Conservation (phyloP, 2,888 invertebrate genomes). For the Idaea aversata region DNA sequence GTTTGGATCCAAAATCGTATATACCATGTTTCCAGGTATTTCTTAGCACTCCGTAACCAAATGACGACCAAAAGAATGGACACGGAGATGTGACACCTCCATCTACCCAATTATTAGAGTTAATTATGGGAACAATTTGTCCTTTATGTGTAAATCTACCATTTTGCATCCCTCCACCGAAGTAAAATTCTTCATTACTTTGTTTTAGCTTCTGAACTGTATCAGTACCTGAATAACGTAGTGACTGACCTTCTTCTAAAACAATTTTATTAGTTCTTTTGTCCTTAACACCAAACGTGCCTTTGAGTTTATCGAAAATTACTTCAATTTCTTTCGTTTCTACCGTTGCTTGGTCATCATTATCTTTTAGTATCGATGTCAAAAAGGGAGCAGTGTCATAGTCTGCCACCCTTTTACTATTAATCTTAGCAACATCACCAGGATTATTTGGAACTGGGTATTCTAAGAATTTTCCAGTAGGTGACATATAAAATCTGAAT, state of each 20-base stretch:
- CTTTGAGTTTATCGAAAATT: constrained; percentile 52
- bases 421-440: constrained; percentile 58
- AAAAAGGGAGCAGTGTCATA: constrained; percentile 54
- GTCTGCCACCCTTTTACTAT: constrained; percentile 47
- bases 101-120: constrained; percentile 64
- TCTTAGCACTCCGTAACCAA: constrained; percentile 65
- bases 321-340: constrained; percentile 56
- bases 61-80: constrained; percentile 70
- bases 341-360: constrained; percentile 43
- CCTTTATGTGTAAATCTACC: constrained; percentile 70
- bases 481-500: constrained; percentile 66
- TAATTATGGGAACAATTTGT: constrained; percentile 55
- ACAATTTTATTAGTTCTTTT: constrained; percentile 53
- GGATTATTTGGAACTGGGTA: constrained; percentile 60
- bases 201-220: constrained; percentile 54
- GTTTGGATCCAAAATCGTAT: constrained; percentile 60
- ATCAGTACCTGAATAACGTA: constrained; percentile 46
- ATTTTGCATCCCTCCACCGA: constrained; percentile 74
- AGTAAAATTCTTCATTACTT: constrained; percentile 57
- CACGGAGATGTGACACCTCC: constrained; percentile 68
- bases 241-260: constrained; percentile 50
- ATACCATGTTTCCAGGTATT: constrained; percentile 67
- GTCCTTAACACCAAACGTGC: constrained; percentile 55
- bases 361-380: constrained; percentile 44
- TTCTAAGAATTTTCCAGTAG: constrained; percentile 54